Base-by-base conservation (phyloP, 2,888 invertebrate genomes). In the Drosophila cognata region DNA sequence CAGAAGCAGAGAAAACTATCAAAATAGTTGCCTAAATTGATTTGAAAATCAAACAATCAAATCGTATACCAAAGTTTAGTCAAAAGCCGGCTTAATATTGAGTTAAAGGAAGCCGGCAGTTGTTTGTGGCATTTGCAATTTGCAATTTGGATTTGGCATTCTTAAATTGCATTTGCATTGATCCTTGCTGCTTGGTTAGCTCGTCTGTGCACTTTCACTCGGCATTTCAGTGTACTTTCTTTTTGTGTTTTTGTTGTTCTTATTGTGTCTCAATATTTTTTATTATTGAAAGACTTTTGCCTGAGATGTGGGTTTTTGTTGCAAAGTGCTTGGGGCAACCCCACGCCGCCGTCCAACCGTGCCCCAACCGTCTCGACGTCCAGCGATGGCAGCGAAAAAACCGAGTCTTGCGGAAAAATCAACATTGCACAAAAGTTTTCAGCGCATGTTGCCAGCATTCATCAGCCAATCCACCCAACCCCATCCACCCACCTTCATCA, bases 371-470 rank as follows among this genome's bases (percentile, higher is more conserved):
- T 74, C 78, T 67, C 66, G 63, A 36, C 77, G 80, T 65, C 80
- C 80, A 64, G 72, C 53, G 74, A 28, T 67, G 84, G 74, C 70
- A 81, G 84, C 87, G 84, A 85, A 86, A 84, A 84, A 84, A 84
- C 72, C 85, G 85, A 85, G 73, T 88, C 88, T 87, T 88, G 88
- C 83, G 86, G 88, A 88, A 88, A 88, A 88, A 88, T 88, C 87
- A 88, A 88, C 87, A 88, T 85, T 88, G 88, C 87, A 88, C 85
- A 87, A 87, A 87, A 87, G 74, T 87, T 87, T 86, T 77, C 71
- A 76, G 36, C 65, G 43, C 36, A 72, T 35, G 56, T 65, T 48
- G 50, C 16, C 46, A 56, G 41, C 64, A 46, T 57, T 68, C 66
- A 38, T n/a, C 57, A 51, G 35, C 21, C 53, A 41, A 64, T 28